phyloP scores from a whole-genome alignment of 2,113 vertebrate genomes.

The Phaethon lepturus region DNA sequence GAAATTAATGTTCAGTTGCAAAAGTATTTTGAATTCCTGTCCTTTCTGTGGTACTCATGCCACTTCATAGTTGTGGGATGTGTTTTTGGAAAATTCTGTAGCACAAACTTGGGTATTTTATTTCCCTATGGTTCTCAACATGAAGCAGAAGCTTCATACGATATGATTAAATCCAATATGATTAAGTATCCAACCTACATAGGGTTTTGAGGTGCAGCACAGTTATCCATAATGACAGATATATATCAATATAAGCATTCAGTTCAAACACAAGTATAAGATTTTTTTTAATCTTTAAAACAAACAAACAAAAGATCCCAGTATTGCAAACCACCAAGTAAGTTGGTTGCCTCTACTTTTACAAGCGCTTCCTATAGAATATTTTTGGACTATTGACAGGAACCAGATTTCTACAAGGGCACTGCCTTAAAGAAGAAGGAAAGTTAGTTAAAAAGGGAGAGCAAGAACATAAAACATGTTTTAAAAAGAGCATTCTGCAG shows the following conservation, averaged over 20 bases:
- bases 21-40: background rate
- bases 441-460: background rate
- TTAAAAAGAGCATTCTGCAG: background rate
- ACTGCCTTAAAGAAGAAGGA: background rate
- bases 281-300: background rate
- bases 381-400: background rate
- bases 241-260: background rate
- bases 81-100: background rate
- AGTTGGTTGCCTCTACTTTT: background rate
- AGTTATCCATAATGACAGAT: background rate
- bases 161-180: background rate
- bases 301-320: background rate
- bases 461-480: background rate
- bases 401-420: background rate
- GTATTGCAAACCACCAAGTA: background rate
- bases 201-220: background rate
- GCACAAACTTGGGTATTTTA: background rate
- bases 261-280: background rate
- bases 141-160: fast-evolving
- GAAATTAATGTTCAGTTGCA: background rate
- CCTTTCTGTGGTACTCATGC: background rate
- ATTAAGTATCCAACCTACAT: background rate
- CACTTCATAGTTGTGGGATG: background rate
- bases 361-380: background rate
- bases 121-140: background rate